Evolutionary conservation across 2,113 vertebrate genomes (phyloP).

Genomic region (Sylvietta virens): DNA sequence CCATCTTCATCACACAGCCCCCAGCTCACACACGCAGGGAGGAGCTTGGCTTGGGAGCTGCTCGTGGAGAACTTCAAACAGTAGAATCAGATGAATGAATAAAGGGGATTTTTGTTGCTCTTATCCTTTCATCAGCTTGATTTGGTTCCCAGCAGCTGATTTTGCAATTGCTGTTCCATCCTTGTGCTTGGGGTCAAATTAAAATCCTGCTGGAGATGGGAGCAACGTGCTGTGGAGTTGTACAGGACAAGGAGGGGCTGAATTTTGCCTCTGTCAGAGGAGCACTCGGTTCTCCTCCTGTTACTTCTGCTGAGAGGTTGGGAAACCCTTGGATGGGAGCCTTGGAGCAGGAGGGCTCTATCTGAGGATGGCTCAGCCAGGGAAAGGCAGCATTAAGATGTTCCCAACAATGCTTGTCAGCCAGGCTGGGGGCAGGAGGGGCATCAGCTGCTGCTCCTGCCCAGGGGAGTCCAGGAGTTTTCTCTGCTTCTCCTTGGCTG

Average conservation of each 20-base stretch:
- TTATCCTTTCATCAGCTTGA: constrained; percentile 33
- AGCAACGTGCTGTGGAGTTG: neutral
- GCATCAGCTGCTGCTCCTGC: neutral
- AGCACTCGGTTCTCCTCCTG: neutral
- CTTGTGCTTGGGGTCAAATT: neutral
- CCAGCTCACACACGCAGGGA: neutral
- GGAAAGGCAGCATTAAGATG: neutral
- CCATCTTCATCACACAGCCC: neutral
- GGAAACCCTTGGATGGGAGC: neutral
- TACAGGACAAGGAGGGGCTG: neutral
- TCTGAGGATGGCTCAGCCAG: neutral
- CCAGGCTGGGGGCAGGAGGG: neutral
- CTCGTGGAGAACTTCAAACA: neutral
- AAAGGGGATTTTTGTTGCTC: constrained; percentile 37
- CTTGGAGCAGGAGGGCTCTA: neutral
- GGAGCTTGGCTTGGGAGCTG: neutral
- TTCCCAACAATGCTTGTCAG: fast-evolving
- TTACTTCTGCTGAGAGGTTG: neutral
- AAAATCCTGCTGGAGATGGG: neutral
- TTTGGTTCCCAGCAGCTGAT: neutral
- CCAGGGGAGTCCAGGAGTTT: no score
- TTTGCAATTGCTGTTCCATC: neutral
- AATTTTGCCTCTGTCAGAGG: neutral
- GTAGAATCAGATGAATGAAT: constrained; percentile 14
- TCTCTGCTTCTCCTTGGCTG: neutral